Base-by-base conservation (phyloP, 2,797 vertebrate genomes). In the Phataginus tricuspis region DNA sequence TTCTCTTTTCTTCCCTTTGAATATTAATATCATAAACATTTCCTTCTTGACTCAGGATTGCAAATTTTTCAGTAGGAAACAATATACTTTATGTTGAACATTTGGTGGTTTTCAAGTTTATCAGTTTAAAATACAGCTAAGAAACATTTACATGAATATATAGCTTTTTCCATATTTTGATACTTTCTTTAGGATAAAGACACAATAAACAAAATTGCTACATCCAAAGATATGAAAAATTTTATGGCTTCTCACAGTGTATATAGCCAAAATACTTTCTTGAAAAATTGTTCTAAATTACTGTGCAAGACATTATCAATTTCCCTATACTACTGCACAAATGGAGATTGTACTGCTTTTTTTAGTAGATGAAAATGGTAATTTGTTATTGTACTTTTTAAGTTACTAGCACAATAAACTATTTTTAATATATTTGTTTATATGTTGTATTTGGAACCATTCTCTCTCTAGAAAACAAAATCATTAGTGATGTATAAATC, bases 101-200 rank as follows among this genome's bases (percentile, higher is more conserved):
- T 64, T 75, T 74, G 15, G 19, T 68, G 18, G 1, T 51, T 80
- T 77, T 86, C 16, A 42, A 9, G 42, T 45, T 86, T 55, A 68
- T 84, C 25, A 90, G 45, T 72, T 90, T 94, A 86, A 93, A 97
- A 75, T 42, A 87, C 72, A 13, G 42, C 1, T 78, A 83, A 96
- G 79, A 74, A 53, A 57, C 39, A 85, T 82, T 89, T 89, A 86
- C 37, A 78, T 64, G 16, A 91, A 59, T 61, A 66, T 83, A 37
- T 61, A 13, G 25, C 14, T 90, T 89, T 93, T 72, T 11, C 19
- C 18, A n/a, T n/a, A 66, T 61, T 92, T 94, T 74, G 29, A 49
- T 86, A 83, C 39, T 86, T 49, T 90, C 16, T 86, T 71, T 86
- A 72, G 0, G 4, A 59, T 21, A 71, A 15, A 85, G 39, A 79